Percentiles rank a stretch among this genome's conserved stretches.
phyloP scores from a whole-genome alignment of 2,113 vertebrate species.

The Mesoclemmys tuberculata region DNA sequence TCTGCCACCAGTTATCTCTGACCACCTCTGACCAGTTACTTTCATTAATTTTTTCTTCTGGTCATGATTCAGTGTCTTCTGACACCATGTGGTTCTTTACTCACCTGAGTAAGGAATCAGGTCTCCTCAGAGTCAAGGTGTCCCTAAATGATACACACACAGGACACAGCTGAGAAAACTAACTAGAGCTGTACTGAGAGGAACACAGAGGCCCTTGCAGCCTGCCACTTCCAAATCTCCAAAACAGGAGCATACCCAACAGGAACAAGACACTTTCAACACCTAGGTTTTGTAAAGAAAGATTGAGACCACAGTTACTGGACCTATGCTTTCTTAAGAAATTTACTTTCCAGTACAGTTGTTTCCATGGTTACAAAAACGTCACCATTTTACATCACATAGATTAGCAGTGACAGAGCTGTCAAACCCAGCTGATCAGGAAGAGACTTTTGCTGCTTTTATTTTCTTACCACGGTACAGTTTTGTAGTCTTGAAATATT shows the following conservation, averaged over 20 bases:
- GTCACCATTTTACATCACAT: fast-evolving
- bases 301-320: not conserved
- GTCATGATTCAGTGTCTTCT: not conserved
- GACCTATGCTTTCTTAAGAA: not conserved
- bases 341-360: not conserved
- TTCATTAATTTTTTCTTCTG: not conserved
- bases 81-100: not conserved
- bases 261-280: not conserved
- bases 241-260: fast-evolving
- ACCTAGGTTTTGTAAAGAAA: not conserved
- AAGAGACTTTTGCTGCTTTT: too few species aligned
- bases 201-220: not conserved
- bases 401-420: fast-evolving
- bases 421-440: not conserved
- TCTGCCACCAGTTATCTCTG: not conserved
- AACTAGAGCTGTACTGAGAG: not conserved
- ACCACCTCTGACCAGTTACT: not conserved
- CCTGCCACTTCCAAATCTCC: fast-evolving
- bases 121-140: not conserved
- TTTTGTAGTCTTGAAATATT: not conserved
- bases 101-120: not conserved
- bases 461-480: fast-evolving
- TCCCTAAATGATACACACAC: not conserved
- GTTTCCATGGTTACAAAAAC: not conserved
- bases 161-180: not conserved